Conservation (phyloP, 2,888 invertebrate genomes). For the Euzophera pinguis region DNA sequence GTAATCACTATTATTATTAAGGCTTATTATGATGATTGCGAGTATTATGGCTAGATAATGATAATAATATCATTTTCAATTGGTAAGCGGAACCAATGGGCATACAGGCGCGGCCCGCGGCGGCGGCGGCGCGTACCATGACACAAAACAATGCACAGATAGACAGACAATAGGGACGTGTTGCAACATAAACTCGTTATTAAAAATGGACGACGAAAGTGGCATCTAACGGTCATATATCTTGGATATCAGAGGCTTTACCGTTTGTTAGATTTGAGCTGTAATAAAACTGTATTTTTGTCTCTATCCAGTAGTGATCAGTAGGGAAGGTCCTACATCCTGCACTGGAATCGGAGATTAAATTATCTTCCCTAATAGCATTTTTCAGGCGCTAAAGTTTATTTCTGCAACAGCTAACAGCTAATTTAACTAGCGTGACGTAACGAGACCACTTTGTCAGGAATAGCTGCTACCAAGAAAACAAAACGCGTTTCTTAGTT, state of each 20-base stretch:
- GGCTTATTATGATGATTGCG: conserved; percentile 23
- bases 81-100: conserved; percentile 30
- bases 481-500: neutral
- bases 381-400: too few species aligned
- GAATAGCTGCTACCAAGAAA: neutral
- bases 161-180: conserved; percentile 16
- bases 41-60: conserved; percentile 17
- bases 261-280: neutral
- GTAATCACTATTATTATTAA: conserved; percentile 22
- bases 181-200: conserved; percentile 10
- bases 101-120: conserved; percentile 23
- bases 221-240: neutral
- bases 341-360: too few species aligned
- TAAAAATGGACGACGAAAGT: conserved; percentile 7
- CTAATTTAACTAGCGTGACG: too few species aligned
- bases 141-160: conserved; percentile 22
- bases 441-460: neutral
- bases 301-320: too few species aligned
- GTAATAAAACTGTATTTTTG: too few species aligned
- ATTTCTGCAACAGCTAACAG: too few species aligned
- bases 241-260: neutral
- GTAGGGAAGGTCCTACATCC: too few species aligned
- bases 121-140: conserved; percentile 25
- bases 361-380: too few species aligned
- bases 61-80: conserved; percentile 34